phyloP scores from a whole-genome alignment of 2,113 vertebrate species.

The Leptodactylus fuscus region DNA sequence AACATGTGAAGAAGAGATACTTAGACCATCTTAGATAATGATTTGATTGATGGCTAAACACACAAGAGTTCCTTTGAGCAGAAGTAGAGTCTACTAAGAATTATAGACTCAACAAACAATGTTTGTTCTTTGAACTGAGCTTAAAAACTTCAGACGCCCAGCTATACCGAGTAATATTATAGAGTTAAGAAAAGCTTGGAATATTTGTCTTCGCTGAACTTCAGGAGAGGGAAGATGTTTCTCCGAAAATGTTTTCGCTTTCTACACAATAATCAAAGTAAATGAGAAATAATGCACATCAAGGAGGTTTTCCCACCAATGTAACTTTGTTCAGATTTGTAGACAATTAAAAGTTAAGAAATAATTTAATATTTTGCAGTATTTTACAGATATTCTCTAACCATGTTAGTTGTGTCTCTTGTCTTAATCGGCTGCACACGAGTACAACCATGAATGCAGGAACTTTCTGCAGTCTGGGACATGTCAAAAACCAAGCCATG shows the following conservation, averaged over 20 bases:
- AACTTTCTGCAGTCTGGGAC: too few relatives aligned
- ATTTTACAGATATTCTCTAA: too few relatives aligned
- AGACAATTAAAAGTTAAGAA: too few relatives aligned
- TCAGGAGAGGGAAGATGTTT: not conserved
- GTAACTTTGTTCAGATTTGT: too few relatives aligned
- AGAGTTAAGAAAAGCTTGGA: not conserved
- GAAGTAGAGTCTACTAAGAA: constrained; percentile 12
- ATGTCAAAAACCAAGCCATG: too few relatives aligned
- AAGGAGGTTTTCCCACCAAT: too few relatives aligned
- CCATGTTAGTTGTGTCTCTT: too few relatives aligned
- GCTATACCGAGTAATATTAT: not conserved
- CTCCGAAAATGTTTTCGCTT: not conserved
- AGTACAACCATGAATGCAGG: too few relatives aligned
- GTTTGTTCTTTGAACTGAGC: constrained; percentile 47
- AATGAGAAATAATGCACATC: not conserved
- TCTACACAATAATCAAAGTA: not conserved
- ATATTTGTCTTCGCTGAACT: not conserved
- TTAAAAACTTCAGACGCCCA: constrained; percentile 28
- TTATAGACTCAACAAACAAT: not conserved
- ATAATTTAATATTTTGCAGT: too few relatives aligned
- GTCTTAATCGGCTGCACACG: too few relatives aligned
- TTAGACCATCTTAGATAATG: constrained; percentile 48
- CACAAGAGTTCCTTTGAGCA: constrained; percentile 16
- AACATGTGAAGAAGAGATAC: constrained; percentile 59
- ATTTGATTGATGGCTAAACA: constrained; percentile 48